These are phyloP conservation scores for Philhelius pedissequus DNA, from an alignment of 2,888 invertebrate species.

Conservation along the genomic window DNA sequence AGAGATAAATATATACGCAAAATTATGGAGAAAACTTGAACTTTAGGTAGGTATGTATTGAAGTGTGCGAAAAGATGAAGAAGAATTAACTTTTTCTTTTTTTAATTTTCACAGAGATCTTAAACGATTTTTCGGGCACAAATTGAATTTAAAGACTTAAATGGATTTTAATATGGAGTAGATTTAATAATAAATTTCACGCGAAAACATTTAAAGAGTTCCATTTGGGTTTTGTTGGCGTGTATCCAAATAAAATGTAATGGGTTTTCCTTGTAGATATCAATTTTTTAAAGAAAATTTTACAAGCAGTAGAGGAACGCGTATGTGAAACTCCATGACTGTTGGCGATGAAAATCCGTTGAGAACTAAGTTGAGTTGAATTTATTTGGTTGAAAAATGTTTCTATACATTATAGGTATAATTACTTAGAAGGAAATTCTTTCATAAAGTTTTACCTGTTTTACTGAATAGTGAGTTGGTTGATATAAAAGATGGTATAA, in stretches of 20 bases:
- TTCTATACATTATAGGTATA: not conserved
- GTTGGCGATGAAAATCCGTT: slow-evolving; percentile 41
- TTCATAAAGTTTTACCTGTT: slow-evolving; percentile 48
- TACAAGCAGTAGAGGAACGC: slow-evolving; percentile 48
- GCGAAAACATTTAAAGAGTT: not conserved
- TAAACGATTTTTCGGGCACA: not conserved
- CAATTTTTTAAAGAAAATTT: slow-evolving; percentile 50
- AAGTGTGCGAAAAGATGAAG: not conserved
- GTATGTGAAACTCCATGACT: slow-evolving; percentile 51
- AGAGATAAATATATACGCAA: slow-evolving; percentile 28
- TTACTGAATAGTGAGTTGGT: too few species aligned
- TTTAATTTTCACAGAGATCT: slow-evolving; percentile 21
- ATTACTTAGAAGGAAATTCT: slow-evolving; percentile 32
- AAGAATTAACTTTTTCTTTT: slow-evolving; percentile 5
- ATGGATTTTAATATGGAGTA: not conserved
- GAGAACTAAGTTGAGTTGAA: slow-evolving; percentile 49
- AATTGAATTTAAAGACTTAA: not conserved
- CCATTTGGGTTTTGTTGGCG: not conserved
- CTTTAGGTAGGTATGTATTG: too few species aligned
- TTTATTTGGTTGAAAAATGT: not conserved
- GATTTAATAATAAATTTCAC: not conserved
- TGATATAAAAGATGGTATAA: not conserved
- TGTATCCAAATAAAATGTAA: not conserved
- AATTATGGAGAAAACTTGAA: not conserved
- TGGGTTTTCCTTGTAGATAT: not conserved